phyloP scores from a whole-genome alignment of 2,797 vertebrate genomes.

The Hypotaenidia philippensis region DNA sequence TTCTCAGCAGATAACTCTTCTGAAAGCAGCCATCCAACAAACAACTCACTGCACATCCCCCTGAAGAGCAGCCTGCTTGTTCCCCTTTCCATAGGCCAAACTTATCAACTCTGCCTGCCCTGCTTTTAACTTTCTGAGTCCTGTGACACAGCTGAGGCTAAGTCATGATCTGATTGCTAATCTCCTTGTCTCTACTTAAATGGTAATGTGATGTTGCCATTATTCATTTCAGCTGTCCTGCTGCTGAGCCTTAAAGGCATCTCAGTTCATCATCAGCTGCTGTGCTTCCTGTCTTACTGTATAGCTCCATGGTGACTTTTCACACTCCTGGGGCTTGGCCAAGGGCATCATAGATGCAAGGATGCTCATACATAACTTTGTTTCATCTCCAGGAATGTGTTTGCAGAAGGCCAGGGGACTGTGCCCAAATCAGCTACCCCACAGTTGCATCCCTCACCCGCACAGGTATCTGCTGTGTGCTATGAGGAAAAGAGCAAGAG shows the following conservation, averaged over 20 bases:
- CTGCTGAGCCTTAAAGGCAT: conserved; percentile 3
- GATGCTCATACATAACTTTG: background rate
- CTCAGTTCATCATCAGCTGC: background rate
- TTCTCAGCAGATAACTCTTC: background rate
- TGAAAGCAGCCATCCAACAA: background rate
- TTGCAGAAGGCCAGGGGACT: background rate
- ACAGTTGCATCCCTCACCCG: background rate
- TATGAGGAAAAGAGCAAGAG: background rate
- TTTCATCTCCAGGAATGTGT: background rate
- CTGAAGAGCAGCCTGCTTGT: background rate
- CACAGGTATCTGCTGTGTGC: background rate
- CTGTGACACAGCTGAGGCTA: background rate
- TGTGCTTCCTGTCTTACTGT: background rate
- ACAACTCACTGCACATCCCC: background rate
- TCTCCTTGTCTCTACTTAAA: conserved; percentile 1
- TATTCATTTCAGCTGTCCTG: conserved; percentile 29
- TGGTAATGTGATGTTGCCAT: conserved; percentile 9
- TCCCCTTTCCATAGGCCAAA: background rate
- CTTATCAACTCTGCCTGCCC: background rate
- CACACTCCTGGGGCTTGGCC: background rate
- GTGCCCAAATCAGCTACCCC: background rate
- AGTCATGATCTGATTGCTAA: conserved; percentile 10
- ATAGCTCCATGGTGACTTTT: background rate
- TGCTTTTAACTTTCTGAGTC: conserved; percentile 11
- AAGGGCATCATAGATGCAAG: background rate